phyloP scores from a whole-genome alignment of 2,113 vertebrate genomes.

The Stegastes partitus region DNA sequence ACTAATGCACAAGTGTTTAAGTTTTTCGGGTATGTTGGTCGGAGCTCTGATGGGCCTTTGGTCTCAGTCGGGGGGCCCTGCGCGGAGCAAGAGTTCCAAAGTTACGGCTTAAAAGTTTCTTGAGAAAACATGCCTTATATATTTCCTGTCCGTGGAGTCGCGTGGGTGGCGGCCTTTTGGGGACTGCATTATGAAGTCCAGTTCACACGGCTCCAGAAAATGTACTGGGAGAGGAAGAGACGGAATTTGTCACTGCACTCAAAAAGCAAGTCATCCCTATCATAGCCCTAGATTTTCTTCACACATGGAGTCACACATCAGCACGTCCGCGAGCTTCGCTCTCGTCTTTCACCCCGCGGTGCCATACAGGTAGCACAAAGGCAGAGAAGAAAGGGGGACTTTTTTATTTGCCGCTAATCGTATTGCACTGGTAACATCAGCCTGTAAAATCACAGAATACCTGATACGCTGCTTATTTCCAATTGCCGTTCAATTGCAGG shows the following conservation, averaged over 20 bases:
- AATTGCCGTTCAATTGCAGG: conserved; percentile 4
- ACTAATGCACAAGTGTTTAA: neutral
- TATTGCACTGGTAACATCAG: conserved; percentile 5
- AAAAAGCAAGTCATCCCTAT: conserved; percentile 34
- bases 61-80: neutral
- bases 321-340: conserved; percentile 19
- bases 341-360: conserved; percentile 13
- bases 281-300: conserved; percentile 13
- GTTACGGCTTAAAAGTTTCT: neutral
- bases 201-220: conserved; percentile 38
- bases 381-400: neutral
- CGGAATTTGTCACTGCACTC: conserved; percentile 36
- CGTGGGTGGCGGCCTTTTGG: neutral
- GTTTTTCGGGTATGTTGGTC: conserved; percentile 8
- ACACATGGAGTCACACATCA: conserved; percentile 26
- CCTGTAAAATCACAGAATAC: conserved; percentile 10
- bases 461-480: neutral
- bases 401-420: neutral
- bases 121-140: neutral
- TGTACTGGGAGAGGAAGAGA: conserved; percentile 31
- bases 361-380: neutral
- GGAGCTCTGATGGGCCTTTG: neutral
- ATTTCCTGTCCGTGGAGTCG: neutral
- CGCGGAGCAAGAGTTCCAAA: neutral
- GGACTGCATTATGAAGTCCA: conserved; percentile 35